These are phyloP conservation scores for Spinus olivaceus DNA, from an alignment of 2,797 vertebrate species.

Conservation along the genomic window DNA sequence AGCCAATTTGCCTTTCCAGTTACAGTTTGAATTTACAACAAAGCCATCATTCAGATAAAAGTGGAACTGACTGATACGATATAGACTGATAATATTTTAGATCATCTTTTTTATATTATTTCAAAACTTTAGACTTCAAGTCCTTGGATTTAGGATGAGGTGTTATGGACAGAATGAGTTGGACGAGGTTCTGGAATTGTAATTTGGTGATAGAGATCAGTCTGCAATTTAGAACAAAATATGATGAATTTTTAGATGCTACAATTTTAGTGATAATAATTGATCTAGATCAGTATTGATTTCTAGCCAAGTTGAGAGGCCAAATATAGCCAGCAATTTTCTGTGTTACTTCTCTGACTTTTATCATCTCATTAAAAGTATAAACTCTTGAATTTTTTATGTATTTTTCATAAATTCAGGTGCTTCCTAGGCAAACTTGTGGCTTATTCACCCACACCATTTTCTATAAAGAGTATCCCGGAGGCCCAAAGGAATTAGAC, in stretches of 20 bases:
- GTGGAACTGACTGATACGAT: not conserved
- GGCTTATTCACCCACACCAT: constrained; percentile 98
- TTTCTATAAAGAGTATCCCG: constrained; percentile 97
- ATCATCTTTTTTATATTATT: not conserved
- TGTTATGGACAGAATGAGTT: not conserved
- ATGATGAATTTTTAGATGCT: not conserved
- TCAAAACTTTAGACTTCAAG: not conserved
- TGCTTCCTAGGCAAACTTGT: constrained; percentile 95
- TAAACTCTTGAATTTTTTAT: not conserved
- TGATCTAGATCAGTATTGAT: not conserved
- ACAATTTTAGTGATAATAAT: not conserved
- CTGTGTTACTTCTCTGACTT: not conserved
- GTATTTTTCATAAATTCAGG: constrained; percentile 71
- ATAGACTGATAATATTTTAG: not conserved
- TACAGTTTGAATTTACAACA: not conserved
- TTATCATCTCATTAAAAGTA: not conserved
- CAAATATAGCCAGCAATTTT: not conserved
- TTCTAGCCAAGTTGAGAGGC: not conserved
- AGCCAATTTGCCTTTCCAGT: not conserved
- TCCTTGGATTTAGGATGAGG: not conserved
- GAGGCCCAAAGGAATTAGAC: constrained; percentile 92
- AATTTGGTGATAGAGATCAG: not conserved
- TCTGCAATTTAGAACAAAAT: not conserved
- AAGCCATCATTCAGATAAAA: not conserved
- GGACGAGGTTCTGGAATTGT: not conserved